Conservation (phyloP, 2,113 vertebrate species). For the Lampris megalopsis region DNA sequence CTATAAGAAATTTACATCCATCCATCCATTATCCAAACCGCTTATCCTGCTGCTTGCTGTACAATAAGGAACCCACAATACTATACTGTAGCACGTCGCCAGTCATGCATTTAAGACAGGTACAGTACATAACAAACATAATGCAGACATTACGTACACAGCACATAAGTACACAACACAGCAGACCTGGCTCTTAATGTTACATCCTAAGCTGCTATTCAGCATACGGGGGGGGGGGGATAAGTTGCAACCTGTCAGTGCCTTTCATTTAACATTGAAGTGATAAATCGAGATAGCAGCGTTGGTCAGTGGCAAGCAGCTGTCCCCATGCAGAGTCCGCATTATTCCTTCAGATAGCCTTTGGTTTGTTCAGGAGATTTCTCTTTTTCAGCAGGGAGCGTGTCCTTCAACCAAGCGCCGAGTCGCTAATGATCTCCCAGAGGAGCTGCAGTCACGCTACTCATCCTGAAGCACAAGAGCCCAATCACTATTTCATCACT, state of each 20-base stretch:
- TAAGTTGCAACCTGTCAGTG: conserved; percentile 23
- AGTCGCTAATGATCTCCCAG: conserved; percentile 77
- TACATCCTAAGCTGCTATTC: no score
- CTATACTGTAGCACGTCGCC: no score
- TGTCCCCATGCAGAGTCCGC: conserved; percentile 16
- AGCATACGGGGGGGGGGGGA: no score
- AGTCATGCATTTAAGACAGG: no score
- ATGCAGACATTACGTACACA: no score
- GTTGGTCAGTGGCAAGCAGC: conserved; percentile 8
- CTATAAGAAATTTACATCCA: no score
- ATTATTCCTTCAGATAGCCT: conserved; percentile 30
- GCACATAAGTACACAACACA: no score
- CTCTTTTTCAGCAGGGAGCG: conserved; percentile 69
- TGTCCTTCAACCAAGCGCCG: conserved; percentile 53
- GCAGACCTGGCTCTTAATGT: no score
- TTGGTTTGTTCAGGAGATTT: conserved; percentile 49
- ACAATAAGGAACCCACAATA: no score
- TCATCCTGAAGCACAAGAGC: conserved; percentile 48
- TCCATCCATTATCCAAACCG: no score
- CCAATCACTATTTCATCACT: conserved; percentile 27
- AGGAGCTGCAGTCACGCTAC: conserved; percentile 56
- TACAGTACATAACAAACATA: no score
- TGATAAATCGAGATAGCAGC: conserved; percentile 30
- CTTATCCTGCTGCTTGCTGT: no score
- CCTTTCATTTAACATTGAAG: conserved; percentile 17